phyloP scores from a whole-genome alignment of 2,888 invertebrate species.

The Sphaerophoria rueppellii region DNA sequence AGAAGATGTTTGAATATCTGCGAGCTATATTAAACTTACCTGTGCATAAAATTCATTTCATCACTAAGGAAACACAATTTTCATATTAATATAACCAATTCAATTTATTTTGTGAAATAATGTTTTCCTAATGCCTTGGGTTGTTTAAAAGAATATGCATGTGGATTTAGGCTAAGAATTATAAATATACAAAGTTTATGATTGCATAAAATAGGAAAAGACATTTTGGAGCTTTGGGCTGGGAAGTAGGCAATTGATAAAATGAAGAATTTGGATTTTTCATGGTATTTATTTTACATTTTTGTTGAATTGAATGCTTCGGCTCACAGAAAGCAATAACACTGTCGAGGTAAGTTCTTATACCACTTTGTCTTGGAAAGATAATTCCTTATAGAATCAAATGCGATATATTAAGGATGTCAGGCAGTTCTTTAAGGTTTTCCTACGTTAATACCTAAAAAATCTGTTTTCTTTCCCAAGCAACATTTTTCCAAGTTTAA shows the following conservation, averaged over 20 bases:
- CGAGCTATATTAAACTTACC: not conserved
- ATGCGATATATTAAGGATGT: too few relatives aligned
- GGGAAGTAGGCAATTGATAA: not conserved
- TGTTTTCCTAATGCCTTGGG: slow-evolving; percentile 33
- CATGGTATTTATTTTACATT: not conserved
- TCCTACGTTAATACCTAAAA: too few relatives aligned
- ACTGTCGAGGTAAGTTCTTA: too few relatives aligned
- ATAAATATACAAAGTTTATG: not conserved
- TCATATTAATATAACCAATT: slow-evolving; percentile 42
- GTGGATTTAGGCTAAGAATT: slow-evolving; percentile 31
- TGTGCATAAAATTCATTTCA: slow-evolving; percentile 42
- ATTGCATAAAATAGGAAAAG: slow-evolving; percentile 15
- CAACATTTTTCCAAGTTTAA: too few relatives aligned
- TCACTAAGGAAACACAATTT: slow-evolving; percentile 44
- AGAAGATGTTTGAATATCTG: not conserved
- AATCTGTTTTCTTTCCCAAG: too few relatives aligned
- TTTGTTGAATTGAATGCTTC: too few relatives aligned
- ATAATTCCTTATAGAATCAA: too few relatives aligned
- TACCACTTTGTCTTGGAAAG: too few relatives aligned
- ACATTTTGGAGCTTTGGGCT: not conserved
- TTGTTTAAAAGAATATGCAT: slow-evolving; percentile 39
- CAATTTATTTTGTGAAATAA: slow-evolving; percentile 41
- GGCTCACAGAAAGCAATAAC: too few relatives aligned
- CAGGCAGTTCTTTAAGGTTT: too few relatives aligned
- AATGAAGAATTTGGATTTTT: not conserved